Conservation (phyloP, 92 coral and sea anemone genomes). For the Palythoa grandis region DNA sequence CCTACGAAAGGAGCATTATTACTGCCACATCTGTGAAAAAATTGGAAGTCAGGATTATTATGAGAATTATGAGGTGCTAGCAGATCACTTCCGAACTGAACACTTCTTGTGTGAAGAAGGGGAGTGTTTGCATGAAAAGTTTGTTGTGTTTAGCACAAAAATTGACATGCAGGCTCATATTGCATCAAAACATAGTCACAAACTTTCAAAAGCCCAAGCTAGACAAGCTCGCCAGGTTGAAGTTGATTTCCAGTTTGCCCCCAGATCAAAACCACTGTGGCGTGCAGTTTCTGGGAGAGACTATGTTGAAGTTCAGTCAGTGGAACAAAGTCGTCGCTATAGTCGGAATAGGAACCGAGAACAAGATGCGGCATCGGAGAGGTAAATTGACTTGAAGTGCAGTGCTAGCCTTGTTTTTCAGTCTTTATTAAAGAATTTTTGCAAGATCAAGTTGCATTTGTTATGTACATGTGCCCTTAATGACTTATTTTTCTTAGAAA, state of each 20-base stretch:
- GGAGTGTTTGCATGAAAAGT: constrained; percentile 83
- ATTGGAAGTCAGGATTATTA: constrained; percentile 90
- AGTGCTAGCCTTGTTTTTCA: too few relatives aligned
- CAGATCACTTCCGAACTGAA: constrained; percentile 76
- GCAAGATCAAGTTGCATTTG: too few relatives aligned
- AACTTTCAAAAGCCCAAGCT: constrained; percentile 88
- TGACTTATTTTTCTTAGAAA: too few relatives aligned
- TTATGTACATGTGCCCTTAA: too few relatives aligned
- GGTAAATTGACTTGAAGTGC: constrained; percentile 26
- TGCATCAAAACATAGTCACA: constrained; percentile 77
- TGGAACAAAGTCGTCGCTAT: constrained; percentile 70
- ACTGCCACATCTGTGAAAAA: constrained; percentile 97
- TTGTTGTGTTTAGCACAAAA: constrained; percentile 90
- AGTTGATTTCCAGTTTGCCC: constrained; percentile 80
- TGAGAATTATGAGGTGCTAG: constrained; percentile 66
- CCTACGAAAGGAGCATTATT: constrained; percentile 90
- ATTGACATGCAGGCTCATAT: constrained; percentile 93
- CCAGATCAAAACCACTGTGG: constrained; percentile 66
- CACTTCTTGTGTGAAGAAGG: constrained; percentile 96
- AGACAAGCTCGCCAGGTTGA: constrained; percentile 95
- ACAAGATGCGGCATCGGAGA: constrained; percentile 38
- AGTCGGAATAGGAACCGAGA: constrained; percentile 37
- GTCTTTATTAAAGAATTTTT: too few relatives aligned
- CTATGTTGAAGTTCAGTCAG: constrained; percentile 64
- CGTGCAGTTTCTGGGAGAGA: constrained; percentile 75